Evolutionary conservation across 2,113 vertebrate species (phyloP).

Genomic region (Cyanistes caeruleus): DNA sequence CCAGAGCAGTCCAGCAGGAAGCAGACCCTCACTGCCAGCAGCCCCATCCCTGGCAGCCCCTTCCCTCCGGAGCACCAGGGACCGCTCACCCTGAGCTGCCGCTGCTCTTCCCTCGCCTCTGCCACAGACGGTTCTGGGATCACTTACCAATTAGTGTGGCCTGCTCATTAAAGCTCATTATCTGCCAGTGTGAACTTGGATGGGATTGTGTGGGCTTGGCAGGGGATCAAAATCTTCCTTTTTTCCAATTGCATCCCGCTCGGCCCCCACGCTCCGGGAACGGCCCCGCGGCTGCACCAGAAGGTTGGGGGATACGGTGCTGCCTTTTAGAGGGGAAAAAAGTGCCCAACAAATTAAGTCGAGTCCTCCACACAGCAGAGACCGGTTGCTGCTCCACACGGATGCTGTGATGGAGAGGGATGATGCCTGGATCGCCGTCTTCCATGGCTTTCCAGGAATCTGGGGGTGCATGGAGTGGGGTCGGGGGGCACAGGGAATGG

Average conservation of each 20-base stretch:
- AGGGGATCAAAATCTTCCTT: background rate
- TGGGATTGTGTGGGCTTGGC: slow-evolving; percentile 27
- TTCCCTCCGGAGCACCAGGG: background rate
- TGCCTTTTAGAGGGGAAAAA: background rate
- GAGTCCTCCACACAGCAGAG: background rate
- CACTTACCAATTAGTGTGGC: slow-evolving; percentile 61
- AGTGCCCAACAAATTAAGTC: background rate
- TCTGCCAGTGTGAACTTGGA: slow-evolving; percentile 60
- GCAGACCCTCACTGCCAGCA: background rate
- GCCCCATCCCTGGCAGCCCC: background rate
- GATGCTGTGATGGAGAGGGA: background rate
- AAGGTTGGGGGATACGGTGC: background rate
- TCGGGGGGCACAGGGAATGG: background rate
- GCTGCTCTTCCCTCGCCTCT: background rate
- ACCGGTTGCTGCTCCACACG: fast-evolving
- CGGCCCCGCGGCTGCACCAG: background rate
- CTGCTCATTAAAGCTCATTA: slow-evolving; percentile 68
- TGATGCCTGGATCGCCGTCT: fast-evolving
- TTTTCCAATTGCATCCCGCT: background rate
- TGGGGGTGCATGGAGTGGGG: background rate
- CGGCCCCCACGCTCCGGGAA: background rate
- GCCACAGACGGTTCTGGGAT: slow-evolving; percentile 44
- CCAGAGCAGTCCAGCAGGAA: background rate
- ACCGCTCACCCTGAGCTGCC: background rate
- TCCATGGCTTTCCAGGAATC: background rate